Percentiles rank a stretch among this genome's conserved stretches.
phyloP scores from a whole-genome alignment of 1,140 invertebrate genomes.

The Fragariocoptes setiger region DNA sequence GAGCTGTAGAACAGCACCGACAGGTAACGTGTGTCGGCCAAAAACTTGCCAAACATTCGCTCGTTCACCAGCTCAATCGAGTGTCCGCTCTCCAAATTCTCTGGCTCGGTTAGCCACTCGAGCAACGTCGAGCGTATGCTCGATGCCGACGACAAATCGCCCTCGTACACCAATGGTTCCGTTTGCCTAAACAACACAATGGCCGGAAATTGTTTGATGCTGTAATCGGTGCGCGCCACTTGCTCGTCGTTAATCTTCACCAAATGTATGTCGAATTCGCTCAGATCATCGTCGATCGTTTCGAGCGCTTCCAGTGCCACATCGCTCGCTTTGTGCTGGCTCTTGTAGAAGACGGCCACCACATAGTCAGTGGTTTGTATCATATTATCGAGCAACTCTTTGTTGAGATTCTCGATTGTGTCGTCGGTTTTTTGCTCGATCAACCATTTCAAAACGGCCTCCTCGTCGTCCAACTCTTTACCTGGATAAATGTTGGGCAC shows the following conservation, averaged over 20 bases:
- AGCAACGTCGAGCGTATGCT: conserved; percentile 21
- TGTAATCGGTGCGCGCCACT: conserved; percentile 83
- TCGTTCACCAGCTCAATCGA: conserved; percentile 20
- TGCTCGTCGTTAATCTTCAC: conserved; percentile 56
- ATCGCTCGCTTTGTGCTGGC: conserved; percentile 23
- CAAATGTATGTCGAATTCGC: conserved; percentile 64
- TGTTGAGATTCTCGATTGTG: conserved; percentile 61
- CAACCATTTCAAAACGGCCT: conserved; percentile 46
- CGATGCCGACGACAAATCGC: conserved; percentile 16
- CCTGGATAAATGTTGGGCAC: conserved; percentile 11
- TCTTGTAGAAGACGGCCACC: conserved; percentile 70
- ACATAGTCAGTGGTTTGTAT: conserved; percentile 69
- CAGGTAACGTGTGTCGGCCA: conserved; percentile 14
- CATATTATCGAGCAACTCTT: conserved; percentile 46
- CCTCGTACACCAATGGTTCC: conserved; percentile 64
- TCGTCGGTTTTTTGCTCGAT: conserved; percentile 63
- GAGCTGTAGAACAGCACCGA: conserved; percentile 65
- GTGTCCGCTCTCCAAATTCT: conserved; percentile 73
- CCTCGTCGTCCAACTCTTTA: conserved; percentile 18
- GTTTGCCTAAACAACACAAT: conserved; percentile 65
- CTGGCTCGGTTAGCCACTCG: conserved; percentile 67
- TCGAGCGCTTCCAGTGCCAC: conserved; percentile 42
- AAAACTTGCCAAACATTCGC: conserved; percentile 17
- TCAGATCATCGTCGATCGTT: conserved; percentile 60
- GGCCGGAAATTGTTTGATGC: conserved; percentile 52